A percentile compares a stretch with the other conserved stretches of the same genome.
Evolutionary conservation across 2,888 invertebrate genomes (phyloP).

Genomic region (Pyrocoelia pectoralis): DNA sequence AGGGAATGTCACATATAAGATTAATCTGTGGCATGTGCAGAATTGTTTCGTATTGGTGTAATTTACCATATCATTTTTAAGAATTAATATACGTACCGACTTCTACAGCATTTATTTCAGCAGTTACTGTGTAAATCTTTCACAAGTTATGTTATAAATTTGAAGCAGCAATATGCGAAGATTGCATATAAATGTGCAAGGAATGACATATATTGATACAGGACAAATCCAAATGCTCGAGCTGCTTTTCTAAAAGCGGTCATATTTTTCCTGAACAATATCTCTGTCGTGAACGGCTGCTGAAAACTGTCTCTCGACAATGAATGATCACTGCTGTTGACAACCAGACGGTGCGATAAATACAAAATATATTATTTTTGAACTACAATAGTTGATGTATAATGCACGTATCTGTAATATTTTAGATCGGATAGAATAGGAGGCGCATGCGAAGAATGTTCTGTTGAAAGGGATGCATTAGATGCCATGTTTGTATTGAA

Average conservation of each 20-base stretch:
- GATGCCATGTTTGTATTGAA: too few species aligned
- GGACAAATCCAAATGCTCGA: constrained; percentile 32
- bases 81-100: background rate
- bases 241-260: constrained; percentile 39
- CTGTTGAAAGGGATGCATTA: constrained; percentile 3
- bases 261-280: constrained; percentile 47
- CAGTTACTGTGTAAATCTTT: constrained; percentile 1
- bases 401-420: constrained; percentile 49
- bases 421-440: constrained; percentile 37
- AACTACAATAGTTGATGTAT: constrained; percentile 46
- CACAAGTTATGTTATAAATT: constrained; percentile 21
- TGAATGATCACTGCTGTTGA: constrained; percentile 55
- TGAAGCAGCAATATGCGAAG: constrained; percentile 21
- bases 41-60: background rate
- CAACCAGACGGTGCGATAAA: constrained; percentile 52
- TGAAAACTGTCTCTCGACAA: constrained; percentile 48
- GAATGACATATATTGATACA: constrained; percentile 43
- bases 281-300: constrained; percentile 46
- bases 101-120: background rate
- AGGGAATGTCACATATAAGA: constrained; percentile 51
- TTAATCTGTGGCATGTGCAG: constrained; percentile 45
- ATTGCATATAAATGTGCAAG: constrained; percentile 40
- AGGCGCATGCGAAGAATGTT: constrained; percentile 24
- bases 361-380: constrained; percentile 52
- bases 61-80: background rate